Base-by-base conservation (phyloP, 2,888 invertebrate species). In the Argyresthia goedartella region DNA sequence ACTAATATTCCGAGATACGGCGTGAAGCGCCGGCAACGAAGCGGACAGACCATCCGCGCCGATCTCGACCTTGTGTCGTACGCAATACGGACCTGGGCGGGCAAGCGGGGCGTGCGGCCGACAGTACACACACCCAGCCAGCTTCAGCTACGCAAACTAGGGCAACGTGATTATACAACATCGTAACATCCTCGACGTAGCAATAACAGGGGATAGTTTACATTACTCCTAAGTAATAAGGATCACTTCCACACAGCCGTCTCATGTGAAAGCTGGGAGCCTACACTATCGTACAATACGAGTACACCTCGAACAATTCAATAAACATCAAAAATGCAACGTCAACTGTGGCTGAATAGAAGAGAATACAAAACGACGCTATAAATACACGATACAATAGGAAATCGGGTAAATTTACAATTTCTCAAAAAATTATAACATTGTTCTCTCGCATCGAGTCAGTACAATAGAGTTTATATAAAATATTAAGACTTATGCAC, bases 371-470 rank as follows among this genome's bases (percentile, higher is more conserved):
- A 52, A 78, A 81, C 73, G 74, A 75, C 71, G 67, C 77, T 79
- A 78, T 74, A 80, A 80, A 78, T 79, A 72, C n/a, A n/a, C 70
- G 8, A 10, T 45, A 41, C 35, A 46, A 68, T 74, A 76, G 73
- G 66, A 76, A 81, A 82, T 74, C 62, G 68, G 82, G 82, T 81
- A 82, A 82, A 81, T 77, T 77, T 81, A 81, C 74, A 81, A 39
- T 42, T 43, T n/a, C 9, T 81, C 80, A 81, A 82, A 81, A 81
- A 82, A 75, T 79, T 79, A 79, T 82, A 80, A 78, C 75, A 71
- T 73, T 73, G n/a, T n/a, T n/a, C n/a, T n/a, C n/a, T 77, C n/a
- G n/a, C n/a, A n/a, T n/a, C n/a, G 69, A 62, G 63, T 63, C 66
- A 71, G 72, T 69, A 76, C 71, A 65, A 67, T 76, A 73, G 72